phyloP scores from a whole-genome alignment of 1,140 invertebrate genomes.

The Polypedilum pembai region DNA sequence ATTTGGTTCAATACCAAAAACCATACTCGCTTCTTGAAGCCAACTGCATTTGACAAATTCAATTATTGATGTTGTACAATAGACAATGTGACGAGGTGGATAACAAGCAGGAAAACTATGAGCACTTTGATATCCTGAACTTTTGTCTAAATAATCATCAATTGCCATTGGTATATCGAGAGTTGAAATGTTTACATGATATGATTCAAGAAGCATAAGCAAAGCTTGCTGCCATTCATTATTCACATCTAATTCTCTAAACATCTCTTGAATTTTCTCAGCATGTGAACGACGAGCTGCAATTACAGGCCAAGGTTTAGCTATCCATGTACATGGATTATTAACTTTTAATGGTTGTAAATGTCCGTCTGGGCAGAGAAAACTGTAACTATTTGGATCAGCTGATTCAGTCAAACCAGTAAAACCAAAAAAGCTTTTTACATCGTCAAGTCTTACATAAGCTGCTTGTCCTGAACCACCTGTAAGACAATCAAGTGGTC shows the following conservation, averaged over 20 bases:
- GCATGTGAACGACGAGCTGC: constrained; percentile 53
- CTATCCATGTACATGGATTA: constrained; percentile 66
- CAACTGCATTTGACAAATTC: constrained; percentile 66
- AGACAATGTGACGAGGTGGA: constrained; percentile 53
- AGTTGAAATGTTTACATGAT: constrained; percentile 43
- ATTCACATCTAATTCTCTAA: constrained; percentile 42
- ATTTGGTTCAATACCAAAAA: constrained; percentile 64
- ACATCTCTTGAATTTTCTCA: constrained; percentile 48
- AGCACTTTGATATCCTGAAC: constrained; percentile 54
- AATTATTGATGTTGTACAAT: constrained; percentile 57
- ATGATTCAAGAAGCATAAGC: constrained; percentile 48
- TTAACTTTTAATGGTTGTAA: constrained; percentile 50
- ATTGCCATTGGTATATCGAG: constrained; percentile 48
- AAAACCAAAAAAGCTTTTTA: constrained; percentile 53
- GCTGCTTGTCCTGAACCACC: constrained; percentile 69
- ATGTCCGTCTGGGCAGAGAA: constrained; percentile 74
- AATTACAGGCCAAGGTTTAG: constrained; percentile 64
- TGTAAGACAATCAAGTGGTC: constrained; percentile 68
- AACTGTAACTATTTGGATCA: constrained; percentile 51
- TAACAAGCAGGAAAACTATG: constrained; percentile 56
- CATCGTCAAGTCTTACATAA: constrained; percentile 64
- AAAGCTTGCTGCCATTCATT: constrained; percentile 49
- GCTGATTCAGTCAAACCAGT: constrained; percentile 39
- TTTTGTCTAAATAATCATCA: constrained; percentile 51
- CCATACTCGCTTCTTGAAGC: constrained; percentile 58